phyloP scores from a whole-genome alignment of 2,113 vertebrate species.

The Artemisiospiza belli region DNA sequence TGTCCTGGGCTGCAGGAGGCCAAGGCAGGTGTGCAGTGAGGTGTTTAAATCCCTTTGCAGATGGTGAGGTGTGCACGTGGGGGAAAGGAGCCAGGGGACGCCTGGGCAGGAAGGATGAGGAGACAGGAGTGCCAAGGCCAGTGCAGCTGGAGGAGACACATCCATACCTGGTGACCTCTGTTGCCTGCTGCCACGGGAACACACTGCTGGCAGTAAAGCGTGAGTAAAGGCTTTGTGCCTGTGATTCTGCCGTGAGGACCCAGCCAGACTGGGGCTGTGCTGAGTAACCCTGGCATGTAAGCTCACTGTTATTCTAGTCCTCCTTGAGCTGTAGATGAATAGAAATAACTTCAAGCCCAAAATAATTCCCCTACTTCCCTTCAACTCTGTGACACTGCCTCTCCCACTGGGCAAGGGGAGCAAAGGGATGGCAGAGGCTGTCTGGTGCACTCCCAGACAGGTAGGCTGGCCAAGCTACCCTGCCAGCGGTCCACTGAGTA shows the following conservation, averaged over 20 bases:
- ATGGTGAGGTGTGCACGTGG: slow-evolving; percentile 94
- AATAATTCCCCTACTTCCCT: not conserved
- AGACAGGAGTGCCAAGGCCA: slow-evolving; percentile 82
- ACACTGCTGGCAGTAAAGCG: slow-evolving; percentile 92
- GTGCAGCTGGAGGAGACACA: slow-evolving; percentile 91
- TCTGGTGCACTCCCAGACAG: not conserved
- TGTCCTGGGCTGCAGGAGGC: not conserved
- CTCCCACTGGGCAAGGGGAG: not conserved
- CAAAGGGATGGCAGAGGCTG: not conserved
- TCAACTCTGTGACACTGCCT: not conserved
- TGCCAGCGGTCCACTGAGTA: not conserved
- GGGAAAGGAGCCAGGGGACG: slow-evolving; percentile 96
- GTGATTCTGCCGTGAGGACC: not conserved
- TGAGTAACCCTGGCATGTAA: not conserved
- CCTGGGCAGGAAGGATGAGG: slow-evolving; percentile 91
- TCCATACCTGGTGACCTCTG: slow-evolving; percentile 88
- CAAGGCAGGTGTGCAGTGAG: not conserved
- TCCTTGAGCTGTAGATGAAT: not conserved
- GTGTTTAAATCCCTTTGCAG: slow-evolving; percentile 55
- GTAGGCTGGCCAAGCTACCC: not conserved
- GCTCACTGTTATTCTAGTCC: slow-evolving; percentile 11
- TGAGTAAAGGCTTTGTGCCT: slow-evolving; percentile 77
- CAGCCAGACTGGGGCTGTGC: not conserved
- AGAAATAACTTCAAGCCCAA: slow-evolving; percentile 16
- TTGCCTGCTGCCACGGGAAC: slow-evolving; percentile 98